These are phyloP conservation scores for Cyclina sinensis DNA, from an alignment of 1,140 invertebrate genomes.

Conservation along the genomic window DNA sequence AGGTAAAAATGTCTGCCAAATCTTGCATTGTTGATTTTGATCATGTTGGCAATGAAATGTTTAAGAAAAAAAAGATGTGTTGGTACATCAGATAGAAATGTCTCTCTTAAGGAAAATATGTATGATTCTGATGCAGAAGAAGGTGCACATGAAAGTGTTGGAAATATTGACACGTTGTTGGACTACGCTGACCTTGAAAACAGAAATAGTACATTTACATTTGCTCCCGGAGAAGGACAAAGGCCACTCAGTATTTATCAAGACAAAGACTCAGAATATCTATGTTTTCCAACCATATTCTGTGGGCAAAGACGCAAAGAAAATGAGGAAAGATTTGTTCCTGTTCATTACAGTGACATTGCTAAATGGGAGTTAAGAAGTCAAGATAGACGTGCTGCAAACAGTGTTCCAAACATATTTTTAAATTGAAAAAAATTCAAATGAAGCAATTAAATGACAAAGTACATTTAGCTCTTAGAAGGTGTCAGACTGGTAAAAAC, in stretches of 20 bases:
- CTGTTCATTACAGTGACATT: background rate
- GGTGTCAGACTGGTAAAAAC: conserved; percentile 4
- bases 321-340: background rate
- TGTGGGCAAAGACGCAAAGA: conserved; percentile 4
- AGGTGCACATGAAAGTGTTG: conserved; percentile 14
- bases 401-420: conserved; percentile 54
- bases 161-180: conserved; percentile 50
- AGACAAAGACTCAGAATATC: conserved; percentile 60
- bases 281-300: conserved; percentile 58
- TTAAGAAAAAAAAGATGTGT: no score
- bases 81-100: background rate
- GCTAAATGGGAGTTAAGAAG: background rate
- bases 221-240: conserved; percentile 66
- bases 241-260: conserved; percentile 40
- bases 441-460: conserved; percentile 23
- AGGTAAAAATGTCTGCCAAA: no score
- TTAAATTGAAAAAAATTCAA: conserved; percentile 29
- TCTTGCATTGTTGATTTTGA: background rate
- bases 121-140: conserved; percentile 16
- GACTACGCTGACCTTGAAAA: background rate
- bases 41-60: background rate
- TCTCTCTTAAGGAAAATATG: background rate
- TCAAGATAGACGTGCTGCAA: conserved; percentile 46
- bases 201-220: background rate
- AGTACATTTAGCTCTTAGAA: conserved; percentile 35